Evolutionary conservation across 2,113 vertebrate genomes (phyloP), one percentile per base, ranked within the genome.

Genomic region (Helogale parvula): DNA sequence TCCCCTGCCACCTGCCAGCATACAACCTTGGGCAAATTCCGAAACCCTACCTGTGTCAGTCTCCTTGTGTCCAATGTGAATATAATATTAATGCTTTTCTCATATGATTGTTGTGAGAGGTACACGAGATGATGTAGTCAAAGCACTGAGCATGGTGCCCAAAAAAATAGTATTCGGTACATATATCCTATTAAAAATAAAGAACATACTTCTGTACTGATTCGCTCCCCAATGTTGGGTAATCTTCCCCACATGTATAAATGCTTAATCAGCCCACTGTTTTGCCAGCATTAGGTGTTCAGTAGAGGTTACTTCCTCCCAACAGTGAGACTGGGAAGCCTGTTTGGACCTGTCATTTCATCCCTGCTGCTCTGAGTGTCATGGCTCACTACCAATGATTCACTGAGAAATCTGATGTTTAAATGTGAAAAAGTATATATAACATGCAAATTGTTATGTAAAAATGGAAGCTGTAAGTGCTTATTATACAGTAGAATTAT

Each of bases 261-360:
- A 50, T 4, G 14, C 68, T 45, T 31, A 57, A 54, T 77, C 38
- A 47, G 21, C 45, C 29, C 52, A 10, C 16, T 13, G 29, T 50
- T 57, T 63, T 41, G n/a, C 5, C 54, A 45, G 52, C 13, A 25
- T 45, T 47, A 76, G 54, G 47, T 54, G 25, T 38, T 77, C 25
- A 27, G 52, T 31, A 81, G 88, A 68, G 41, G 66, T 50, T 14
- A 41, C 33, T 50, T 38, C 33, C 14, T 23, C 77, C 63, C 45
- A 72, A 33, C n/a, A 68, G 91, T 33, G 31, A 88, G 31, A 50
- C 27, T 5, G 17, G 63, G 81, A 93, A 68, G 29, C 19, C 21
- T 93, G 54, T 82, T 65, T 79, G 72, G 27, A 88, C 83, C 82
- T 97, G 89, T 86, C 45, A 47, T 11, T 88, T 35, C 23, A 50